Conservation (phyloP, 1,140 invertebrate genomes). For the Adoxophyes honmai region DNA sequence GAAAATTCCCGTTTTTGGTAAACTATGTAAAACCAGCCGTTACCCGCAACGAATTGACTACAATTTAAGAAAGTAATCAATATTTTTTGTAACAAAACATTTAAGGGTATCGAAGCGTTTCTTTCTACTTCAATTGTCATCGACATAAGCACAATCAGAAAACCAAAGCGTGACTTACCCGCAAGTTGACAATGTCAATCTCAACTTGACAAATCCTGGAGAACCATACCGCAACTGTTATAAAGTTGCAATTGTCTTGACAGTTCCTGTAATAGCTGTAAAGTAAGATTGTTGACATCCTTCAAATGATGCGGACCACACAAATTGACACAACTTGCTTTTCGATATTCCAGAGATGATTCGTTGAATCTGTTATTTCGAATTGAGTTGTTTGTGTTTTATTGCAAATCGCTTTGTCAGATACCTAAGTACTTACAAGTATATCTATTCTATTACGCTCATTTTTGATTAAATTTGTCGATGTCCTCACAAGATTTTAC, state of each 20-base stretch:
- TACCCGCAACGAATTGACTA: too few relatives aligned
- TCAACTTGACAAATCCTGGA: neutral
- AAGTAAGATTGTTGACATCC: neutral
- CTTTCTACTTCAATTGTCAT: constrained; percentile 52
- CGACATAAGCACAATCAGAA: constrained; percentile 28
- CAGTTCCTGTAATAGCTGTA: neutral
- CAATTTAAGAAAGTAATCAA: constrained; percentile 7
- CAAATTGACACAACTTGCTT: constrained; percentile 26
- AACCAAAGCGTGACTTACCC: constrained; percentile 52
- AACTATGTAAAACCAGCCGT: too few relatives aligned
- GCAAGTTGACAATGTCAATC: constrained; percentile 20
- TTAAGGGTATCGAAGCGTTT: constrained; percentile 41
- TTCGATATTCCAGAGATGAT: constrained; percentile 16
- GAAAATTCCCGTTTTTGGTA: too few relatives aligned
- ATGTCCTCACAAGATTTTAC: too few relatives aligned
- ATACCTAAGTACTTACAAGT: too few relatives aligned
- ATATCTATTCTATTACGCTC: too few relatives aligned
- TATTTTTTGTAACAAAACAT: constrained; percentile 14
- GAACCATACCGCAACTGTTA: neutral
- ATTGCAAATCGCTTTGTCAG: too few relatives aligned
- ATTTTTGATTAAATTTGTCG: too few relatives aligned
- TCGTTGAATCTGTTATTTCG: neutral
- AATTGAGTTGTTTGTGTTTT: too few relatives aligned
- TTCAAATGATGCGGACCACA: constrained; percentile 33
- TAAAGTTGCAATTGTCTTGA: neutral